Evolutionary conservation across 2,888 invertebrate species (phyloP).

Genomic region (Nephrotoma flavescens): DNA sequence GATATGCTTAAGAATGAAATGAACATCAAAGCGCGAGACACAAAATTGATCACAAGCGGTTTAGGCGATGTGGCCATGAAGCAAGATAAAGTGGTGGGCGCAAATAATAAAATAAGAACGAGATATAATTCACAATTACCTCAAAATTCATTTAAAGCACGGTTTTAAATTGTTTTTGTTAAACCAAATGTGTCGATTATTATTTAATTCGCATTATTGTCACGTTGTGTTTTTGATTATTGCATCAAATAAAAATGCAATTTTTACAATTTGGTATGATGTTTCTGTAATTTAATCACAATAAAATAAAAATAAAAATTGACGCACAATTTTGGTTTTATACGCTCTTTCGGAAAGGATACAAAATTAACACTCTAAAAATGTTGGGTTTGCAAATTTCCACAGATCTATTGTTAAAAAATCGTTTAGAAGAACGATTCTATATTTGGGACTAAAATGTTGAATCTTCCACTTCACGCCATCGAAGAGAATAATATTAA

Average conservation of each 20-base stretch:
- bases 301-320: not conserved
- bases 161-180: not conserved
- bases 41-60: not conserved
- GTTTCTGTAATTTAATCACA: not conserved
- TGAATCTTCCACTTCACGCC: no score
- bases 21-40: not conserved
- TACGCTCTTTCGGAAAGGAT: not conserved
- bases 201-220: not conserved
- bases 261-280: not conserved
- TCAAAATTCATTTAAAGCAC: conserved; percentile 1
- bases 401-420: no score
- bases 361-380: no score
- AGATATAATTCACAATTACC: not conserved
- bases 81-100: not conserved
- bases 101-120: not conserved
- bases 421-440: no score
- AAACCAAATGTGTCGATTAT: not conserved
- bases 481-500: no score
- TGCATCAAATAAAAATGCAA: not conserved
- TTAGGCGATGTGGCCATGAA: not conserved
- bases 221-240: not conserved
- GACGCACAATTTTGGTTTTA: not conserved
- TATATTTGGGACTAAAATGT: no score
- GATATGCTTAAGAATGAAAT: not conserved
- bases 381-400: no score